These are phyloP conservation scores for Listronotus oregonensis DNA, from an alignment of 1,140 invertebrate genomes.

Conservation along the genomic window DNA sequence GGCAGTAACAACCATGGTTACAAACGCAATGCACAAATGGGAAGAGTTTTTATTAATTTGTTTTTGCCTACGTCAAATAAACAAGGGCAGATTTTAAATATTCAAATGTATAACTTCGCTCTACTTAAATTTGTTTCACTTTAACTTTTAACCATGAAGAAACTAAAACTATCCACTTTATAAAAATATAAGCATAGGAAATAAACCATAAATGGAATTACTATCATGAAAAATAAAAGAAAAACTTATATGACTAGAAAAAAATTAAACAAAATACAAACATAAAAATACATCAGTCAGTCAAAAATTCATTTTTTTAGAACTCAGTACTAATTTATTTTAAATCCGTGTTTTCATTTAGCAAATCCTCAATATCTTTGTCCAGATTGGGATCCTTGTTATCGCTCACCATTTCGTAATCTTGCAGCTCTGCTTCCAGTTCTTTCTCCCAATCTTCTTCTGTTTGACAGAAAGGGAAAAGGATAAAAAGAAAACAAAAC, in stretches of 20 bases:
- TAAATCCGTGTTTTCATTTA: slow-evolving; percentile 51
- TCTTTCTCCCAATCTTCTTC: slow-evolving; percentile 94
- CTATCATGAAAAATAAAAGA: neutral
- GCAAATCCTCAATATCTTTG: slow-evolving; percentile 52
- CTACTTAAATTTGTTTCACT: too few species aligned
- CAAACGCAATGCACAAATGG: too few species aligned
- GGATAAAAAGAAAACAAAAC: slow-evolving; percentile 48
- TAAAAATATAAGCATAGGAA: too few species aligned
- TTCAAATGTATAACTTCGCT: too few species aligned
- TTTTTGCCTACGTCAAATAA: too few species aligned
- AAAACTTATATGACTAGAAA: slow-evolving; percentile 6
- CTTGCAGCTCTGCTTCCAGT: slow-evolving; percentile 87
- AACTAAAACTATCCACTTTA: too few species aligned
- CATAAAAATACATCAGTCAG: slow-evolving; percentile 22
- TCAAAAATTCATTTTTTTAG: slow-evolving; percentile 2
- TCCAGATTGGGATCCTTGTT: slow-evolving; percentile 51
- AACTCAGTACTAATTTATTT: slow-evolving; percentile 41
- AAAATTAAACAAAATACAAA: neutral
- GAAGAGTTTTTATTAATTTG: too few species aligned
- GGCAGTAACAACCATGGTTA: too few species aligned
- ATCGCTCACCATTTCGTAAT: slow-evolving; percentile 81
- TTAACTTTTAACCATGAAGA: too few species aligned
- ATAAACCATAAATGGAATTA: too few species aligned
- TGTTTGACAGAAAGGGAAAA: slow-evolving; percentile 50
- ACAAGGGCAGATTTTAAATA: too few species aligned